Evolutionary conservation across 2,888 invertebrate species (phyloP).

Genomic region (Drosophila buzzatii): DNA sequence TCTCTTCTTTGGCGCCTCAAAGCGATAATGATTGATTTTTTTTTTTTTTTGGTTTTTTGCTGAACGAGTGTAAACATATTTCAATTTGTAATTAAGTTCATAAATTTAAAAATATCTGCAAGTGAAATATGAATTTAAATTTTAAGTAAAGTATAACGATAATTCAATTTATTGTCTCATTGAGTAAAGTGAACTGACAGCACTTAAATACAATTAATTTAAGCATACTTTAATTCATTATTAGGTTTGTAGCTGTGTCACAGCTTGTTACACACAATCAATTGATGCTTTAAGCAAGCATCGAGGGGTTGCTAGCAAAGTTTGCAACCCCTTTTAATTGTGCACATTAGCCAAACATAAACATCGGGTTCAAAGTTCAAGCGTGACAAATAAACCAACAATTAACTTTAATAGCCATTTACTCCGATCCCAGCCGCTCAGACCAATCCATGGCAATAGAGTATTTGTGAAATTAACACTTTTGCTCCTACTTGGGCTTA

Average conservation of each 20-base stretch:
- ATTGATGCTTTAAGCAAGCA: conserved; percentile 31
- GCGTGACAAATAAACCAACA: conserved; percentile 78
- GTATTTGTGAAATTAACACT: conserved; percentile 77
- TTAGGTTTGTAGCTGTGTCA: conserved; percentile 23
- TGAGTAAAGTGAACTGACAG: neutral
- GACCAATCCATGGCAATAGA: conserved; percentile 27
- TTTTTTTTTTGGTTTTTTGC: neutral
- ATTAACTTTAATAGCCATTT: conserved; percentile 71
- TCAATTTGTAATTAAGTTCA: neutral
- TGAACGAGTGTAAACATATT: too few relatives aligned
- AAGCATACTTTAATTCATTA: neutral
- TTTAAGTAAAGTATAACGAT: neutral
- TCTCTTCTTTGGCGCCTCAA: neutral
- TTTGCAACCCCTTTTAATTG: conserved; percentile 61
- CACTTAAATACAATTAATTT: neutral
- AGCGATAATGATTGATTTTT: conserved; percentile 9
- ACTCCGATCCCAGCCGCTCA: conserved; percentile 4
- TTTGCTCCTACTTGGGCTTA: conserved; percentile 30
- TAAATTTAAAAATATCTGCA: neutral
- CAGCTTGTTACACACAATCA: conserved; percentile 55
- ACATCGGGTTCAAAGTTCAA: conserved; percentile 74
- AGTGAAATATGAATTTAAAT: neutral
- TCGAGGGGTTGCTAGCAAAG: conserved; percentile 33
- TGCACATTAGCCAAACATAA: conserved; percentile 53
- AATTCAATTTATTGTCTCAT: neutral